Conservation (phyloP, 2,797 vertebrate genomes). For the Potorous gilbertii region DNA sequence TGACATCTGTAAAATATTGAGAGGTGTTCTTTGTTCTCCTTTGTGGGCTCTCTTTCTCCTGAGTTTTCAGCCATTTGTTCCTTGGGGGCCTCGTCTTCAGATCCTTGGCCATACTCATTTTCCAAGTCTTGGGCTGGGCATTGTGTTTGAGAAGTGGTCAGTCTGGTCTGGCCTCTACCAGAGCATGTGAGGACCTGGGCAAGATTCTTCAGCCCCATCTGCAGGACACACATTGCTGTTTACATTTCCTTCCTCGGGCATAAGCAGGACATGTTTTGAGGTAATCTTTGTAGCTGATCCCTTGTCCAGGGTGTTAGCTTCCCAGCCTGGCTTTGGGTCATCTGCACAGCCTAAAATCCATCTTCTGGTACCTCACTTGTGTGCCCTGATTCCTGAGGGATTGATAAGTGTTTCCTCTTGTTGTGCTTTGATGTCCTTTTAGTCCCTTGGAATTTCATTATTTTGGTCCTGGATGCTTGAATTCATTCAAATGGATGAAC, state of each 20-base stretch:
- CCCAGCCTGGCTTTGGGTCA: background rate
- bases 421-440: background rate
- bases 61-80: background rate
- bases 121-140: background rate
- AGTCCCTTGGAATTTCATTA: background rate
- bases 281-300: background rate
- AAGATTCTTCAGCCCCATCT: background rate
- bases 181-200: background rate
- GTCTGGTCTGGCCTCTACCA: background rate
- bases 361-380: background rate
- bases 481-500: background rate
- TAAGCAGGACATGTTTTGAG: background rate
- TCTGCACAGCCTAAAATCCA: background rate
- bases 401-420: background rate
- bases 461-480: background rate
- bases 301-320: background rate
- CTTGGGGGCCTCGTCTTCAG: background rate
- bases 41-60: background rate
- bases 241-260: background rate
- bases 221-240: background rate
- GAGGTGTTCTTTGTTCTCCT: background rate
- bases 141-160: background rate
- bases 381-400: background rate
- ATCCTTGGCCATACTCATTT: background rate
- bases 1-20: background rate